Evolutionary conservation across 2,113 vertebrate genomes (phyloP).

Genomic region (Murina feae): DNA sequence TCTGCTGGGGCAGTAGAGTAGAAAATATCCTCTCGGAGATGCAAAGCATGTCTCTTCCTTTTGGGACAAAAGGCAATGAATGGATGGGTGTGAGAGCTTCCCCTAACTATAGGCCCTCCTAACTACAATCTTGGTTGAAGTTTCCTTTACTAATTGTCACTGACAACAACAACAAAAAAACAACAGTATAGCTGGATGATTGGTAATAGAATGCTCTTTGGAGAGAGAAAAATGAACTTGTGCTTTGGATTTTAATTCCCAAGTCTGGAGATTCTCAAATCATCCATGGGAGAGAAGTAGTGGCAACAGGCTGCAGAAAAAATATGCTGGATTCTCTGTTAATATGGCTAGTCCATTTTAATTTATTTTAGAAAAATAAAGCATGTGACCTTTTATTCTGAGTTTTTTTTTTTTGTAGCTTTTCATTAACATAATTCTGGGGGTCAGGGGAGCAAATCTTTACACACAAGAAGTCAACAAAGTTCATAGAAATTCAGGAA

Average conservation of each 20-base stretch:
- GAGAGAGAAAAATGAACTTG: not conserved
- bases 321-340: not conserved
- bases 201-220: not conserved
- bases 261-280: not conserved
- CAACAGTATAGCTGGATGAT: not conserved
- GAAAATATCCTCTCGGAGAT: not conserved
- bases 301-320: no score
- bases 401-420: not conserved
- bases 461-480: not conserved
- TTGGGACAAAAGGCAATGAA: not conserved
- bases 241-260: not conserved
- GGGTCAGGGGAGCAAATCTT: rapidly evolving
- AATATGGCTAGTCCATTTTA: not conserved
- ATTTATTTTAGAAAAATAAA: not conserved
- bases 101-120: not conserved
- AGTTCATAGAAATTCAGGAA: not conserved
- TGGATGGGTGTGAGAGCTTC: not conserved
- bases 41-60: not conserved
- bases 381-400: not conserved
- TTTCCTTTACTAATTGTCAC: not conserved
- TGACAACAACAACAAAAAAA: not conserved
- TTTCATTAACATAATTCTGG: not conserved
- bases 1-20: no score
- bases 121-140: not conserved
- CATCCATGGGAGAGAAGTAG: not conserved